phyloP scores from a whole-genome alignment of 64 coral and sea anemone genomes.

The Exaiptasia diaphana region DNA sequence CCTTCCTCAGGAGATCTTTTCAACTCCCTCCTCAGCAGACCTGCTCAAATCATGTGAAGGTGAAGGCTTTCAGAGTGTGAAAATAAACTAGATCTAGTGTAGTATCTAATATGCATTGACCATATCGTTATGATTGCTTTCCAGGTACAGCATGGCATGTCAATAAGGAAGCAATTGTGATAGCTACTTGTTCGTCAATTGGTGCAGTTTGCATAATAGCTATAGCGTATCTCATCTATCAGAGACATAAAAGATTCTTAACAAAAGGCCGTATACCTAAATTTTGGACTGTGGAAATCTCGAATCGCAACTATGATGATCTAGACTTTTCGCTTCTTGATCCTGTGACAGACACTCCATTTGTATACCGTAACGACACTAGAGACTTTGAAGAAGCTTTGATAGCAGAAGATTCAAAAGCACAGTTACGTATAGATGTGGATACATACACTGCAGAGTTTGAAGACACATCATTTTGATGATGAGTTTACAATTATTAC shows the following conservation, averaged over 20 bases:
- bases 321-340: slow-evolving; percentile 83
- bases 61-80: no score
- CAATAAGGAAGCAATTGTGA: slow-evolving; percentile 54
- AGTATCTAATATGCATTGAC: no score
- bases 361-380: slow-evolving; percentile 75
- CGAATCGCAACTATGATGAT: slow-evolving; percentile 84
- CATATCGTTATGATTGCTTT: no score
- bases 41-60: no score
- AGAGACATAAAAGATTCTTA: not conserved
- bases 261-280: slow-evolving; percentile 36
- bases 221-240: slow-evolving; percentile 41
- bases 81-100: no score
- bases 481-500: no score
- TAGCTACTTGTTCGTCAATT: slow-evolving; percentile 48
- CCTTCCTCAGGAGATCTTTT: no score
- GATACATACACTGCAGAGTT: slow-evolving; percentile 5
- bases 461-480: slow-evolving; percentile 11
- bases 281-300: slow-evolving; percentile 79
- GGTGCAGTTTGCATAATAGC: slow-evolving; percentile 12
- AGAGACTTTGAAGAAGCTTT: slow-evolving; percentile 83
- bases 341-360: slow-evolving; percentile 71
- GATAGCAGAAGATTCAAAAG: slow-evolving; percentile 54
- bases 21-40: no score
- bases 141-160: no score
- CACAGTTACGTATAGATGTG: slow-evolving; percentile 57